Percentiles rank a stretch among this genome's conserved stretches.
phyloP scores from a whole-genome alignment of 2,113 vertebrate genomes.

The Anhinga rufa region DNA sequence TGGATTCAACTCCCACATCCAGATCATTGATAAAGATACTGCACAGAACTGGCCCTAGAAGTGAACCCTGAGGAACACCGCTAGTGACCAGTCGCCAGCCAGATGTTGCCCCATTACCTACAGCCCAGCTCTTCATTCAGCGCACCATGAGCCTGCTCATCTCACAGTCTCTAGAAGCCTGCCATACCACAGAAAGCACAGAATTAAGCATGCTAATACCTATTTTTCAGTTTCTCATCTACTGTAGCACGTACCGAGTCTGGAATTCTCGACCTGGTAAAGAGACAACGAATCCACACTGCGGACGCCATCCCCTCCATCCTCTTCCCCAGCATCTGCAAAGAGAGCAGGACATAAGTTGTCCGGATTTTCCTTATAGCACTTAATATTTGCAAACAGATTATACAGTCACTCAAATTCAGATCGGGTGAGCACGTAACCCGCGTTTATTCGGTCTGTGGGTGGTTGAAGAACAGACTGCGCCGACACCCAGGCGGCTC shows the following conservation, averaged over 20 bases:
- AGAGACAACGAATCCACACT: conserved; percentile 67
- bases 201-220: neutral
- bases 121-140: neutral
- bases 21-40: neutral
- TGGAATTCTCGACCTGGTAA: conserved; percentile 76
- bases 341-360: neutral
- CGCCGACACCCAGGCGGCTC: neutral
- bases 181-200: neutral
- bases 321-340: conserved; percentile 50
- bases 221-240: neutral
- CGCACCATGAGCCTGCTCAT: rapidly evolving
- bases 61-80: neutral
- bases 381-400: neutral
- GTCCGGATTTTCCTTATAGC: neutral
- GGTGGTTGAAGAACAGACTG: rapidly evolving
- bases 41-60: neutral
- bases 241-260: conserved; percentile 63
- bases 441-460: rapidly evolving
- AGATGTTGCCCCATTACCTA: neutral
- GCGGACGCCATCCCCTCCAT: neutral
- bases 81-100: rapidly evolving
- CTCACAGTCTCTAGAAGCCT: neutral
- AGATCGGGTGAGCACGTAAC: rapidly evolving
- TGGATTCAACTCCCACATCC: neutral
- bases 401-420: too few relatives aligned